A percentile compares a stretch with the other conserved stretches of the same genome.
phyloP scores from a whole-genome alignment of 2,888 invertebrate species.

The Caenorhabditis sp. region DNA sequence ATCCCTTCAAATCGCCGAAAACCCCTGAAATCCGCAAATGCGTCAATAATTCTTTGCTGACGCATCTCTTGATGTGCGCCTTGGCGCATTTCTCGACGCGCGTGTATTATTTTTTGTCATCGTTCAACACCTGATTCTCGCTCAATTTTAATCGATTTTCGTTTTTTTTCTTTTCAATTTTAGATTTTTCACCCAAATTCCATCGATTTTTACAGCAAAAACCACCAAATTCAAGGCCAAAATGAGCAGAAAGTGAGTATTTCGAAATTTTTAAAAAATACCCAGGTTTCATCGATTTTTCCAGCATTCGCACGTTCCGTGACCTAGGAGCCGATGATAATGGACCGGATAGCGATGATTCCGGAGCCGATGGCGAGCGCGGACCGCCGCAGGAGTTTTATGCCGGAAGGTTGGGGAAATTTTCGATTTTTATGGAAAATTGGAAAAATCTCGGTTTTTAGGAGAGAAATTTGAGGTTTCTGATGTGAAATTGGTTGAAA shows the following conservation, averaged over 20 bases:
- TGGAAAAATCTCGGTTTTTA: too few relatives aligned
- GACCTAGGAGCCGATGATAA: constrained; percentile 49
- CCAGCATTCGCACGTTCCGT: constrained; percentile 70
- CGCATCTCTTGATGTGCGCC: not conserved
- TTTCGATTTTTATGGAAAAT: not conserved
- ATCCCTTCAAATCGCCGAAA: not conserved
- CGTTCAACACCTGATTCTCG: not conserved
- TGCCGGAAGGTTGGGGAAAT: constrained; percentile 73
- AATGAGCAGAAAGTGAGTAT: constrained; percentile 73
- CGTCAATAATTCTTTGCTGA: not conserved
- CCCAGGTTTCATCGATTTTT: constrained; percentile 31
- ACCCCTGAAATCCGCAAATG: not conserved
- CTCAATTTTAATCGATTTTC: not conserved
- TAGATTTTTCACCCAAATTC: not conserved
- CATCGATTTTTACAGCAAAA: constrained; percentile 20
- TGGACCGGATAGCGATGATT: constrained; percentile 53
- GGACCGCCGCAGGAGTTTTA: constrained; percentile 75
- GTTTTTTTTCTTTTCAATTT: constrained; percentile 6
- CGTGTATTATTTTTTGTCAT: not conserved
- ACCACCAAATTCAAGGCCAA: constrained; percentile 1
- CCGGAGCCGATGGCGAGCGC: constrained; percentile 47
- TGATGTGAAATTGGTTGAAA: too few relatives aligned
- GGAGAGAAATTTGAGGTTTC: too few relatives aligned
- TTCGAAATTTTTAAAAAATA: not conserved
- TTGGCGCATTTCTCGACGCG: constrained; percentile 28